Base-by-base conservation (phyloP, 2,797 vertebrate species). In the Sebastes flavidus region DNA sequence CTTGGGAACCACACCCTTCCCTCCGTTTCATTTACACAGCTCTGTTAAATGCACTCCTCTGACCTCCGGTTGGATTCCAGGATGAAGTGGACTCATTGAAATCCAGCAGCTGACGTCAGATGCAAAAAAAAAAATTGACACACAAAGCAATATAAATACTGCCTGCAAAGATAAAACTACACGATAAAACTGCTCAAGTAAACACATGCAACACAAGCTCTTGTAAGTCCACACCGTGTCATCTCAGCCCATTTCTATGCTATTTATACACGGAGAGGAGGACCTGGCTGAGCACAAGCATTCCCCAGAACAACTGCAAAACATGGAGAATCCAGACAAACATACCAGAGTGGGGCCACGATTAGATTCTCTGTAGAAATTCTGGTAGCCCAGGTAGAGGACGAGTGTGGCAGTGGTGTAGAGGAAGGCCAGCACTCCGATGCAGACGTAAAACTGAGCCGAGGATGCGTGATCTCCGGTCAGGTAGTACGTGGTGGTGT, bases 391-490 rank as follows among this genome's bases (percentile, higher is more conserved):
- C 89, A 98, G 89, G 89, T 99, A 99, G 70, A 99, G 32, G 66
- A 97, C 90, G 1, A 99, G 92, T 0, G 96, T 96, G 2, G 94
- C 96, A 78, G 95, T 97, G 90, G 96, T 61, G 91, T 98, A 99
- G 38, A 99, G 95, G 89, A 99, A 98, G 61, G 95, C 95, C 85
- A 99, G 94, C 80, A 98, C 97, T 70, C 96, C 97, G 22, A 99
- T 88, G 42, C 95, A 96, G 73, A 99, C 97, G 1, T 95, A 99
- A 89, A 98, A 99, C 92, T 99, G 93, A 0, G 97, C 96, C 0
- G 97, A 96, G 22, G 98, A 97, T 0, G 97, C 89, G 71, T 97
- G 94, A 80, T 99, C 95, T 24, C 98, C 97, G 3, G 83, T 77
- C 82, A 99, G 95, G 80, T 88, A 87, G 77, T 77, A 8, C 0